Evolutionary conservation across 35 echinoderm and acorn worm species (phyloP).

Genomic region (Lytechinus variegatus): DNA sequence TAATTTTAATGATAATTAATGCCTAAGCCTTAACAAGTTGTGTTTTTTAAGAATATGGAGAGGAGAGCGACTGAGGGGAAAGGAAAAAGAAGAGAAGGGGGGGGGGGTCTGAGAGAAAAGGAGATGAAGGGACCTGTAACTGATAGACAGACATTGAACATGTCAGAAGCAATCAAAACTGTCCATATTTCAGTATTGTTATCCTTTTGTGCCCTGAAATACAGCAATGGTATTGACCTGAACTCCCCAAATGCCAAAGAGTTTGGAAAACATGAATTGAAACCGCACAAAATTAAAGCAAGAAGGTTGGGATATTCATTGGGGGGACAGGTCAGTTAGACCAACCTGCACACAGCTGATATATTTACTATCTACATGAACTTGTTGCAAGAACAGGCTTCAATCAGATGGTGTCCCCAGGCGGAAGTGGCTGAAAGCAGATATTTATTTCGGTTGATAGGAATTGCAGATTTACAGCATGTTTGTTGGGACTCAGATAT

Average conservation of each 20-base stretch:
- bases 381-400: background rate
- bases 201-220: background rate
- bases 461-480: background rate
- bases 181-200: conserved; percentile 16
- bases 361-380: conserved; percentile 7
- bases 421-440: background rate
- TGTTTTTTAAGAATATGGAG: too few relatives aligned
- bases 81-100: background rate
- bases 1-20: too few relatives aligned
- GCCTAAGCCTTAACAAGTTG: too few relatives aligned
- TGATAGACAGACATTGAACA: conserved; percentile 9
- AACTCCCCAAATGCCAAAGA: conserved; percentile 8
- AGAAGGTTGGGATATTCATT: background rate
- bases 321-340: background rate
- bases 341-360: background rate
- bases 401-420: background rate
- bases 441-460: background rate
- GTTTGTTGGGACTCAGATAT: background rate
- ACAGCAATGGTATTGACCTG: conserved; percentile 18
- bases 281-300: conserved; percentile 9
- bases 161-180: conserved; percentile 9
- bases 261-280: conserved; percentile 19
- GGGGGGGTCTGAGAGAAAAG: background rate
- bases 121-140: background rate
- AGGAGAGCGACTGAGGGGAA: background rate